Base-by-base conservation (phyloP, 2,888 invertebrate genomes). In the Sinhomidia bicolor region DNA sequence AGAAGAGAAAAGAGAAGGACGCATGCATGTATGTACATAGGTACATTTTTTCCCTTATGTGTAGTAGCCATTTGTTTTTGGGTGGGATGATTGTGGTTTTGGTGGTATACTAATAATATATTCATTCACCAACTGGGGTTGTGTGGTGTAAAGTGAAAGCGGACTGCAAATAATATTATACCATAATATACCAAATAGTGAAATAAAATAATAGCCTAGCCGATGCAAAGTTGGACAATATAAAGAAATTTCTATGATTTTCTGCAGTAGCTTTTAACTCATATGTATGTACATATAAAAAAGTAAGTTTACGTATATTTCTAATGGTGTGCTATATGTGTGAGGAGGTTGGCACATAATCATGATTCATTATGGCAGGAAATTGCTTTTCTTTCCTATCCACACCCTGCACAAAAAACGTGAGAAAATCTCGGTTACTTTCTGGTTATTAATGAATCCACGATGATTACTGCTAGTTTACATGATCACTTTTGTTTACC, bases 291-390 rank as follows among this genome's bases (percentile, higher is more conserved):
- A n/a, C n/a, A n/a, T n/a, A n/a, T n/a, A n/a, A n/a, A n/a, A n/a
- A n/a, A n/a, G n/a, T n/a, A n/a, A n/a, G n/a, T n/a, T n/a, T n/a
- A n/a, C n/a, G n/a, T n/a, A n/a, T n/a, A n/a, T n/a, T n/a, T n/a
- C n/a, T n/a, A n/a, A n/a, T n/a, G n/a, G n/a, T n/a, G n/a, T n/a
- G n/a, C n/a, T n/a, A n/a, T n/a, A n/a, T n/a, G 36, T 36, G 23
- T 65, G 14, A 60, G 60, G 29, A 65, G 65, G 5, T 65, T 65
- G 65, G 65, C 60, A 54, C 41, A 78, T 85, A 86, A 86, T 80
- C 80, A 86, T 86, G 86, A 86, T 86, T 86, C 80, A 86, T 86
- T 86, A 86, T 60, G 57, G 57, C 86, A 86, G 86, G 86, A 86
- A 86, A 86, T 79, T 86, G 54, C 85, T 85, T 85, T 85, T 78